These are phyloP conservation scores for Coilia nasus DNA, from an alignment of 2,797 vertebrate species.

Conservation along the genomic window DNA sequence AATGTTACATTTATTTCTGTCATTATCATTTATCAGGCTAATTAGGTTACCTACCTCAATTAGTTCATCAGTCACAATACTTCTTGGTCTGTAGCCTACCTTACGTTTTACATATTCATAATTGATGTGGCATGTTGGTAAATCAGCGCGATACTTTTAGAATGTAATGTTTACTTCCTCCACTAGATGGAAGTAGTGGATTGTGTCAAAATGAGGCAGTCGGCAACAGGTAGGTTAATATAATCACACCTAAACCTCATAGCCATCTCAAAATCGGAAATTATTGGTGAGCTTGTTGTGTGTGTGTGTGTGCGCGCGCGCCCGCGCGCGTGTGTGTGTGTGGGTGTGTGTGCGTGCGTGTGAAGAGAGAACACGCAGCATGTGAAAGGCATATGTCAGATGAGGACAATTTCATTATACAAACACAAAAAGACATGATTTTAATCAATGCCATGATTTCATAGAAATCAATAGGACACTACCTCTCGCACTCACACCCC, in stretches of 20 bases:
- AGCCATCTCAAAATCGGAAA: background rate
- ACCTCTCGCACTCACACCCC: slow-evolving; percentile 28
- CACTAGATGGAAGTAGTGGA: slow-evolving; percentile 13
- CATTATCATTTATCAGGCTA: too few relatives aligned
- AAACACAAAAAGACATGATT: background rate
- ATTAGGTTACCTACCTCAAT: too few relatives aligned
- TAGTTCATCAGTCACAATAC: too few relatives aligned
- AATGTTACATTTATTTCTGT: too few relatives aligned
- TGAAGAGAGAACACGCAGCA: background rate
- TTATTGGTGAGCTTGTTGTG: background rate
- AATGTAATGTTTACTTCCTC: background rate
- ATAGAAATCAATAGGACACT: slow-evolving; percentile 25
- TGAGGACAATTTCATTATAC: background rate
- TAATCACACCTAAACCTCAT: background rate
- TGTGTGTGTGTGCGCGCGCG: background rate
- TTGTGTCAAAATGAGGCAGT: background rate
- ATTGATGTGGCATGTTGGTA: too few relatives aligned
- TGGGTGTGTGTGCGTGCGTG: background rate
- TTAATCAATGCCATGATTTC: background rate
- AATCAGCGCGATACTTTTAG: too few relatives aligned
- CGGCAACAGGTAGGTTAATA: background rate
- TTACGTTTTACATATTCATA: too few relatives aligned
- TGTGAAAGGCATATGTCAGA: background rate
- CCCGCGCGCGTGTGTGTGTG: slow-evolving; percentile 5
- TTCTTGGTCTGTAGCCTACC: too few relatives aligned